A percentile compares a stretch with the other conserved stretches of the same genome.
phyloP scores from a whole-genome alignment of 2,797 vertebrate species.

The Euthynnus affinis region DNA sequence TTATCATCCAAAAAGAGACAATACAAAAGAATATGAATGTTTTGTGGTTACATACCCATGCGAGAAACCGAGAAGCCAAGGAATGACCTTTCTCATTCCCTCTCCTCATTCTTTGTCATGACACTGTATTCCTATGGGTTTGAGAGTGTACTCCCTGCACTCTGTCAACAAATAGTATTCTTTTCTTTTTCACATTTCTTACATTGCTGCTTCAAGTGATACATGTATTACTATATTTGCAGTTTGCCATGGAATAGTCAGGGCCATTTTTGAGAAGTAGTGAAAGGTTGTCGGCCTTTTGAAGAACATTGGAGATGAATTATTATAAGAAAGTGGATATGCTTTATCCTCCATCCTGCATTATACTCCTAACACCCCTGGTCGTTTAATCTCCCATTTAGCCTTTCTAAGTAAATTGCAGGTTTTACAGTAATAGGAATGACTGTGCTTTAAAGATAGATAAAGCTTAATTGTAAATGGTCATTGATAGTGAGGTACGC shows the following conservation, averaged over 20 bases:
- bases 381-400: neutral
- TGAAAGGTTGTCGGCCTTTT: neutral
- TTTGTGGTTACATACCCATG: neutral
- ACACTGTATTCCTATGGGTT: neutral
- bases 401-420: slow-evolving; percentile 10
- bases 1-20: slow-evolving; percentile 2
- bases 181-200: neutral
- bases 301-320: neutral
- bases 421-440: neutral
- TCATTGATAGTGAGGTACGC: neutral
- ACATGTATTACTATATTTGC: neutral
- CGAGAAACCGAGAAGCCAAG: neutral
- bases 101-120: neutral
- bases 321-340: neutral
- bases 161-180: neutral
- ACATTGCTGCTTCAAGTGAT: neutral
- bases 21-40: neutral
- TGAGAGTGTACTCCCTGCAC: neutral
- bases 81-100: neutral
- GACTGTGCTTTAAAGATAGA: neutral
- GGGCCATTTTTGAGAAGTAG: neutral
- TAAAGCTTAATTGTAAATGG: slow-evolving; percentile 14
- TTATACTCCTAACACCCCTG: neutral
- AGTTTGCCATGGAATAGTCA: neutral
- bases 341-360: neutral